phyloP scores from a whole-genome alignment of 2,888 invertebrate genomes.

The Neria commutata region DNA sequence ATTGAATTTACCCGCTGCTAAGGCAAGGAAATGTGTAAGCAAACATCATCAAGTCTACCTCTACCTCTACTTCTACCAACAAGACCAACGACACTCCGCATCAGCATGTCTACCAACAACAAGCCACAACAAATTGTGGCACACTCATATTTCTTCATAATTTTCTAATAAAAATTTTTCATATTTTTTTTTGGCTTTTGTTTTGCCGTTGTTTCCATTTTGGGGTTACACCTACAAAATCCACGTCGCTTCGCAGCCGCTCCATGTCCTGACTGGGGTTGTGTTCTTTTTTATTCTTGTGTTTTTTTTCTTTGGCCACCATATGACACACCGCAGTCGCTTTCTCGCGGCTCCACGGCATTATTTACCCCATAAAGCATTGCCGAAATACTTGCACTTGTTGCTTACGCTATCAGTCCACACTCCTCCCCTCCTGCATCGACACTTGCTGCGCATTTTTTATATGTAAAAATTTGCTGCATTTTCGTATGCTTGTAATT shows the following conservation, averaged over 20 bases:
- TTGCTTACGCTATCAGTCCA: neutral
- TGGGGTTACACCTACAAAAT: neutral
- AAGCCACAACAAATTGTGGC: neutral
- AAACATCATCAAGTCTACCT: slow-evolving; percentile 11
- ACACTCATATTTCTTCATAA: neutral
- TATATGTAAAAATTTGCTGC: neutral
- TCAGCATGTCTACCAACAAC: neutral
- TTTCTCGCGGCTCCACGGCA: neutral
- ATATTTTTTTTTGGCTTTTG: neutral
- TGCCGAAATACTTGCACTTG: neutral
- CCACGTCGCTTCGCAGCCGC: neutral
- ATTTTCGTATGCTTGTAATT: slow-evolving; percentile 43
- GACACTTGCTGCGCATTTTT: slow-evolving; percentile 1
- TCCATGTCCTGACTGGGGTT: too few species aligned
- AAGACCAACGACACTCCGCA: neutral
- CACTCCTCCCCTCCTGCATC: neutral
- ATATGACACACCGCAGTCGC: neutral
- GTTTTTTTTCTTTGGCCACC: too few species aligned
- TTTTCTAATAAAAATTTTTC: slow-evolving; percentile 13
- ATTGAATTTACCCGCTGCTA: neutral
- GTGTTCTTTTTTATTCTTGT: too few species aligned
- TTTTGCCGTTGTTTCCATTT: neutral
- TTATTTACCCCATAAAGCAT: neutral
- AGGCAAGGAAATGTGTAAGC: slow-evolving; percentile 24
- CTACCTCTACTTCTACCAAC: slow-evolving; percentile 2